Evolutionary conservation across 2,888 invertebrate genomes (phyloP).

Genomic region (Mellilla xanthometata): DNA sequence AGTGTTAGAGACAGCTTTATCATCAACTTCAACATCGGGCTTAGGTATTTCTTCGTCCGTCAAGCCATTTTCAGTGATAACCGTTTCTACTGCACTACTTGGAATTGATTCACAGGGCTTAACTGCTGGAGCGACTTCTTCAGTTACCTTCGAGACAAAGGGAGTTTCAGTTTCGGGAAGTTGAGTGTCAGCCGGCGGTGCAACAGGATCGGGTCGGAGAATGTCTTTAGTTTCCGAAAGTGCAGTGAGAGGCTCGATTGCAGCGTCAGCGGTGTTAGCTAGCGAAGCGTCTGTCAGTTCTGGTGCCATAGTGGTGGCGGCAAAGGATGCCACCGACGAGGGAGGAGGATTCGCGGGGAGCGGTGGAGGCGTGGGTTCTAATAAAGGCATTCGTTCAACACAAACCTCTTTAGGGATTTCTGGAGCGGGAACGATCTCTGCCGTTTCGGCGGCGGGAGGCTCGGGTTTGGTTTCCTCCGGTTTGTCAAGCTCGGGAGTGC

Average conservation of each 20-base stretch:
- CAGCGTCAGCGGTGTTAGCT: constrained; percentile 65
- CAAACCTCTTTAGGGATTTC: constrained; percentile 81
- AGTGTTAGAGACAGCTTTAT: not conserved
- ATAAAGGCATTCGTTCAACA: constrained; percentile 83
- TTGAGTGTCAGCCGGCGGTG: constrained; percentile 4
- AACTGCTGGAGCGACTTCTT: constrained; percentile 27
- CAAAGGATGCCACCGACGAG: constrained; percentile 89
- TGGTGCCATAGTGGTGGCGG: constrained; percentile 86
- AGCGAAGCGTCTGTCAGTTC: constrained; percentile 71
- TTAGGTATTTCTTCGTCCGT: not conserved
- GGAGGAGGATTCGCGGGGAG: constrained; percentile 89
- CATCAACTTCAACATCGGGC: not conserved
- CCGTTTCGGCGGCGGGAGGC: constrained; percentile 53
- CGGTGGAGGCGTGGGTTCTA: constrained; percentile 87
- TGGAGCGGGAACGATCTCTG: constrained; percentile 62
- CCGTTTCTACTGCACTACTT: constrained; percentile 1
- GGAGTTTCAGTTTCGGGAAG: constrained; percentile 37
- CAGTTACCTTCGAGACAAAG: constrained; percentile 38
- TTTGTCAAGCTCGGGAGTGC: constrained; percentile 46
- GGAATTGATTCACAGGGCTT: constrained; percentile 6
- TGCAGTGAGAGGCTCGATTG: constrained; percentile 51
- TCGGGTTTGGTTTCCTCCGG: constrained; percentile 58
- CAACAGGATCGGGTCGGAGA: constrained; percentile 34
- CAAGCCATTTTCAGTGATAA: too few species aligned
- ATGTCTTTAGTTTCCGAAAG: constrained; percentile 47